Base-by-base conservation (phyloP, 2,888 invertebrate species). In the Epinotia bilunana region DNA sequence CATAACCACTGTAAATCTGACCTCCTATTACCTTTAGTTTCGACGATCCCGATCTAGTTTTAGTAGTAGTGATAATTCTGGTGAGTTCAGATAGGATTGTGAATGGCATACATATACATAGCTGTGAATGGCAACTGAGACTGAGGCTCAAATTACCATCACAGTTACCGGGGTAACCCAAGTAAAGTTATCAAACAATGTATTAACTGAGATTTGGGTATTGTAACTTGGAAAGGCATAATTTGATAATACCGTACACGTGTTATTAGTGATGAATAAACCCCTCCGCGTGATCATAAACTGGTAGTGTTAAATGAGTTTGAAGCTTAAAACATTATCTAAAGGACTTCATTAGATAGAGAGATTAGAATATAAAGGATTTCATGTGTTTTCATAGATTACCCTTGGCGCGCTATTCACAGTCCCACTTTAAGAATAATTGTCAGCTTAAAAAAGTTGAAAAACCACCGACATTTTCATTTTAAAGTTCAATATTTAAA, bases 101-200 rank as follows among this genome's bases (percentile, higher is more conserved):
- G 53, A 53, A 53, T 49, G 16, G 49, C 53, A 16, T n/a, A n/a
- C n/a, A n/a, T n/a, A n/a, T n/a, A n/a, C n/a, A n/a, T n/a, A 16
- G 16, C 49, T 53, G n/a, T n/a, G n/a, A n/a, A n/a, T n/a, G 53
- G 53, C 61, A 43, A 71, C 33, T 13, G 58, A n/a, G 64, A 20
- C 72, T 23, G 39, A 46, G 53, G 18, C 55, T 65, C 55, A 61
- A 55, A 71, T 55, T 65, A 65, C 28, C 65, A 63, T 5, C 11
- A 49, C 46, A 75, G 65, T 46, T 65, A 55, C 53, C 16, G 33
- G 46, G 39, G 57, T 63, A 64, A 58, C 58, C 64, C 57, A 18
- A 7, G 18, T 20, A 4, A 68, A 72, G 63, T 72, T 72, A 60
- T 13, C 39, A 16, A 20, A 39, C 33, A 57, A 62, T 16, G 62